Base-by-base conservation (phyloP, 2,113 vertebrate genomes). In the Hystrix brachyura region DNA sequence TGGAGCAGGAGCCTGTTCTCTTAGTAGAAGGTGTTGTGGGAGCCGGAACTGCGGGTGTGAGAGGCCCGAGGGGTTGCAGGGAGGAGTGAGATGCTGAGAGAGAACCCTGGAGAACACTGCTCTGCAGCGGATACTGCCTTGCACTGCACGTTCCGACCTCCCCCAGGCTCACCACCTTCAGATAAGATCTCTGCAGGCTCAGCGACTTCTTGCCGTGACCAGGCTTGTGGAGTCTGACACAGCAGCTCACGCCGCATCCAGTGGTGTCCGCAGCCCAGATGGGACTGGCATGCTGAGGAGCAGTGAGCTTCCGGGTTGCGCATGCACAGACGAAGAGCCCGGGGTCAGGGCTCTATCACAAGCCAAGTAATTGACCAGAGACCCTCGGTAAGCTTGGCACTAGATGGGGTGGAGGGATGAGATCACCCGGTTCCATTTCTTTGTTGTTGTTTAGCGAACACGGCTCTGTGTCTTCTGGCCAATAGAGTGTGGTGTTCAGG, bases 1-100 rank as follows among this genome's bases (percentile, higher is more conserved):
- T 48, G 1, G n/a, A 76, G 27, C 8, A 34, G 27, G 17, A 8
- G 48, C 23, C 5, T 7, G 0, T 71, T 46, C 23, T 32, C 0
- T 18, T 38, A 4, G 13, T 38, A 23, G 18, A 4, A 51, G 46
- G 38, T 60, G 48, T n/a, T 32, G 27, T 5, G 3, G 46, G 21
- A 72, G 0, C 55, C 21, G 3, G 46, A 34, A 5, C 10, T 32
- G 48, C 12, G 27, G 27, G 34, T 59, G 32, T 32, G 17, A 51
- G 23, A 18, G 17, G 72, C 51, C n/a, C 13, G 64, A 4, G 53
- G 46, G 19, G 21, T 11, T 69, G 51, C 13, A 7, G 1, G 3
- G 18, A 46, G 38, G 59, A 71, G 0, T 18, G 23, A 18, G 14
- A 46, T 2, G 34, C 11, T 38, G 57, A 69, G 60, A 55, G 53